Percentiles rank a stretch among this genome's conserved stretches.
phyloP scores from a whole-genome alignment of 2,888 invertebrate species.

The Antheraea assamensis region DNA sequence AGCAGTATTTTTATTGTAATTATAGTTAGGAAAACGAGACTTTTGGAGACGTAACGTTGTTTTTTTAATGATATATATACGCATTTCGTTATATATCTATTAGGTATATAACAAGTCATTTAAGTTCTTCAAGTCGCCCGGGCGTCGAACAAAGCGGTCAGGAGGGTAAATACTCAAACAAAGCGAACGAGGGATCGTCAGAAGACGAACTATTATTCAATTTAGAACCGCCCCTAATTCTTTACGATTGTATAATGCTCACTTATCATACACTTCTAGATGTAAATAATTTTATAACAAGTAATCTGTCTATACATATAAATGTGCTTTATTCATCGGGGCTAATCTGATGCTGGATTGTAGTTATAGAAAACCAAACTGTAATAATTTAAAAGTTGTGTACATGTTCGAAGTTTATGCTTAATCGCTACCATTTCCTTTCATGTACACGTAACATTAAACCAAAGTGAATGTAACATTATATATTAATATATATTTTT shows the following conservation, averaged over 20 bases:
- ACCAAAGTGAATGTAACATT: too few species aligned
- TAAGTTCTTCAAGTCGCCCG: not conserved
- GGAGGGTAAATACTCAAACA: not conserved
- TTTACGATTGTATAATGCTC: not conserved
- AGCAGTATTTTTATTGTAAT: too few species aligned
- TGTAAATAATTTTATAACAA: not conserved
- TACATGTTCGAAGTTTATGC: too few species aligned
- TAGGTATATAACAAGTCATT: not conserved
- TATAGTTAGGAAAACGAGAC: too few species aligned
- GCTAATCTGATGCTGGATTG: too few species aligned
- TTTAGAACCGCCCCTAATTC: not conserved
- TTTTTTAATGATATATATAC: not conserved
- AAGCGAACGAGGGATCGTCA: not conserved
- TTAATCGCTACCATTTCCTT: too few species aligned
- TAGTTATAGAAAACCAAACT: too few species aligned
- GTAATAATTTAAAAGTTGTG: too few species aligned
- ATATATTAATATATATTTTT: too few species aligned
- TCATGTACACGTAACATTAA: too few species aligned
- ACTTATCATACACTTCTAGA: not conserved
- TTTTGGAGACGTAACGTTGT: too few species aligned
- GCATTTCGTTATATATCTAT: not conserved
- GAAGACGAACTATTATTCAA: not conserved
- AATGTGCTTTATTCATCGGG: too few species aligned
- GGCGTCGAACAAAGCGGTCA: conserved; percentile 1
- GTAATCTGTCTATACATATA: not conserved